Conservation (phyloP, 2,888 invertebrate genomes). For the Parelbella ahira region DNA sequence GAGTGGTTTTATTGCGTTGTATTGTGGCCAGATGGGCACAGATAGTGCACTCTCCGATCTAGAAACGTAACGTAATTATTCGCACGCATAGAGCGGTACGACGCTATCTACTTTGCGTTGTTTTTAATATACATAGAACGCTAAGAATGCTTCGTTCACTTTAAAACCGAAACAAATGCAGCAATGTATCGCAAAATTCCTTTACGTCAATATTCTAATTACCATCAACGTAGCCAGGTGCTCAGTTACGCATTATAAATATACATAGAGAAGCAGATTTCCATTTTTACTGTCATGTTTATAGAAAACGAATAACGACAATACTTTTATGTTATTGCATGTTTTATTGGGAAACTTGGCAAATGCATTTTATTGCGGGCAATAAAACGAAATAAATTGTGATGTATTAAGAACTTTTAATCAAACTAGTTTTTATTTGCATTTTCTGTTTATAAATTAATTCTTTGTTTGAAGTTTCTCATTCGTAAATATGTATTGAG, state of each 20-base stretch:
- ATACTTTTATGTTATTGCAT: constrained; percentile 3
- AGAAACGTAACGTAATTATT: constrained; percentile 75
- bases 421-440: constrained; percentile 1
- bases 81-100: constrained; percentile 56
- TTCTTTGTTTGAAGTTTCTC: too few relatives aligned
- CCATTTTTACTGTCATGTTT: constrained; percentile 8
- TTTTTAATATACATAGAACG: constrained; percentile 7
- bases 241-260: constrained; percentile 15
- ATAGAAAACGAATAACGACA: constrained; percentile 4
- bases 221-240: not conserved
- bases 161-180: not conserved
- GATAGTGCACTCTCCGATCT: constrained; percentile 69
- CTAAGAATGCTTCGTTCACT: not conserved
- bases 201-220: constrained; percentile 1
- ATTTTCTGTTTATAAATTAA: too few relatives aligned
- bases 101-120: not conserved
- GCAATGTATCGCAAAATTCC: constrained; percentile 5
- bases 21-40: constrained; percentile 56
- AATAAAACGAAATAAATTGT: not conserved
- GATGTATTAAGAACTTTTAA: not conserved
- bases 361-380: constrained; percentile 1
- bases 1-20: constrained; percentile 71
- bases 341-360: constrained; percentile 12
- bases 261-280: constrained; percentile 5
- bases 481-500: too few relatives aligned